phyloP scores from a whole-genome alignment of 2,113 vertebrate species.

The Chamaea fasciata region DNA sequence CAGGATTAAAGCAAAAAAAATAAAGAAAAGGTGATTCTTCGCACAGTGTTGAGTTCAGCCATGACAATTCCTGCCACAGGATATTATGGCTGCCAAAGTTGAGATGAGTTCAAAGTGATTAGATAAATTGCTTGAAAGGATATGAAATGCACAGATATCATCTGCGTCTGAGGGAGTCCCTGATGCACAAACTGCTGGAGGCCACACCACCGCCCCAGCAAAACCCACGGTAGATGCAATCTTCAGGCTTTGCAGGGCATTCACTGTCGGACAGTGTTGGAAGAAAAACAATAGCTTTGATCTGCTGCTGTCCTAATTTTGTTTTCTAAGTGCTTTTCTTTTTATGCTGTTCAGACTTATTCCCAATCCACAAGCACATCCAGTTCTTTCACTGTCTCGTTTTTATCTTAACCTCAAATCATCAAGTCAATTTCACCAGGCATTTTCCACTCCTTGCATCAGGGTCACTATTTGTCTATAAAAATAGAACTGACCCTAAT shows the following conservation, averaged over 20 bases:
- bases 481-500: not conserved
- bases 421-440: not conserved
- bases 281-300: not conserved
- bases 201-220: not conserved
- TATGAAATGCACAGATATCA: not conserved
- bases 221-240: not conserved
- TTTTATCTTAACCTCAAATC: not conserved
- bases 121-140: not conserved
- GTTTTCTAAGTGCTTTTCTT: not conserved
- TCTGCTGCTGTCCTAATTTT: not conserved
- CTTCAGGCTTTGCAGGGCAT: not conserved
- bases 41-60: not conserved
- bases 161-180: not conserved
- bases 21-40: not conserved
- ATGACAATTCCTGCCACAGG: not conserved
- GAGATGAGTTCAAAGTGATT: not conserved
- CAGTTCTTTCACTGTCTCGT: not conserved
- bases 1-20: not conserved
- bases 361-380: not conserved
- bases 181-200: not conserved
- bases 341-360: not conserved
- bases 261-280: rapidly evolving
- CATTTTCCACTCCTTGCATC: not conserved
- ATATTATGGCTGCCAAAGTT: not conserved
- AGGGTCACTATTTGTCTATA: not conserved